A percentile compares a stretch with the other conserved stretches of the same genome.
phyloP scores from a whole-genome alignment of 1,140 invertebrate species.

The Orchesella cincta region DNA sequence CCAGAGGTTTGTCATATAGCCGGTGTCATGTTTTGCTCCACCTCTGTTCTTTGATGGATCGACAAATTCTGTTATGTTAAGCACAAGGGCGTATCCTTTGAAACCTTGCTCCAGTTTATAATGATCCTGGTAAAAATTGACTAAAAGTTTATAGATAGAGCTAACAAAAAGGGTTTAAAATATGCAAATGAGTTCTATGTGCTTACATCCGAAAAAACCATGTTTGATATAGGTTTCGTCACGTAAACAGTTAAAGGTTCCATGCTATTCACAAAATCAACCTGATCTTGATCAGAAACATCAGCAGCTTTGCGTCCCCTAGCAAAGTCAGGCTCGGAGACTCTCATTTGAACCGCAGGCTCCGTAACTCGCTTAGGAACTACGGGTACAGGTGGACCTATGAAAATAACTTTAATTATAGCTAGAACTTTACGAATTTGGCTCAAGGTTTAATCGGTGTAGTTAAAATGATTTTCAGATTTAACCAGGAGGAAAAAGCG shows the following conservation, averaged over 20 bases:
- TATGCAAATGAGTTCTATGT: neutral
- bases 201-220: neutral
- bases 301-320: too few species aligned
- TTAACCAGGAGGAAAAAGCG: too few species aligned
- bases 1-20: neutral
- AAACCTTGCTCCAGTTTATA: neutral
- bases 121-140: slow-evolving; percentile 7
- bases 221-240: neutral
- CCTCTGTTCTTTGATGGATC: neutral
- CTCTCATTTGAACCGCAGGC: too few species aligned
- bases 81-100: neutral
- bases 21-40: neutral
- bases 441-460: too few species aligned
- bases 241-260: neutral
- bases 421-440: too few species aligned
- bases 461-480: too few species aligned
- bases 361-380: too few species aligned
- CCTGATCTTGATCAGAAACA: neutral
- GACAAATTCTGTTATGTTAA: neutral
- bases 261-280: neutral
- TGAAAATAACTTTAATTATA: too few species aligned
- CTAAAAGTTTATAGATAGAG: neutral
- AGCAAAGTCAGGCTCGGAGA: too few species aligned
- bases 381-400: too few species aligned
- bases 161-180: too few species aligned